Conservation (phyloP, 2,888 invertebrate genomes). For the Andrena fulva region DNA sequence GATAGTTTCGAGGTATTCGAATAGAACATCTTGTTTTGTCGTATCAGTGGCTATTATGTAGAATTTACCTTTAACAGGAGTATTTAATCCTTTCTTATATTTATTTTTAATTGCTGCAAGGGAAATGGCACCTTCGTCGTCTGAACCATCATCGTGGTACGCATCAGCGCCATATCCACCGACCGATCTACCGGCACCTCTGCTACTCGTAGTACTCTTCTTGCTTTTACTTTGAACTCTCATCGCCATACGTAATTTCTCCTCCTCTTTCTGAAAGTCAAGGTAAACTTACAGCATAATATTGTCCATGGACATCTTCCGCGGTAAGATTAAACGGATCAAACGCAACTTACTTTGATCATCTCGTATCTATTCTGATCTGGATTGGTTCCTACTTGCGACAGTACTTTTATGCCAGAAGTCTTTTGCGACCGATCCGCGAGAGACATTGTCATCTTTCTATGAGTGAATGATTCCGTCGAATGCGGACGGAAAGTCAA, state of each 20-base stretch:
- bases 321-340: not conserved
- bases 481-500: constrained; percentile 99
- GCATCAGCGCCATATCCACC: constrained; percentile 85
- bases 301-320: not conserved
- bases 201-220: constrained; percentile 84
- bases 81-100: constrained; percentile 89
- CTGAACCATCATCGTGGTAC: constrained; percentile 93
- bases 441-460: constrained; percentile 99
- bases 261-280: constrained; percentile 95
- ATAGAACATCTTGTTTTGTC: not conserved
- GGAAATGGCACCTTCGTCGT: constrained; percentile 96
- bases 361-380: constrained; percentile 96
- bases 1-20: not conserved
- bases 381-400: constrained; percentile 97
- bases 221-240: constrained; percentile 89
- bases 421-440: constrained; percentile 98
- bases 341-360: constrained; percentile 89
- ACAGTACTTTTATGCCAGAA: constrained; percentile 97
- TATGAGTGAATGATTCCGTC: constrained; percentile 99
- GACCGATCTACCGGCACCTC: constrained; percentile 84
- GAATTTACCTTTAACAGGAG: constrained; percentile 83
- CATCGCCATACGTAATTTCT: constrained; percentile 95
- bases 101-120: constrained; percentile 97
- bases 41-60: not conserved
- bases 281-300: not conserved